Evolutionary conservation across 2,888 invertebrate species (phyloP).

Genomic region (Tiphia femorata): DNA sequence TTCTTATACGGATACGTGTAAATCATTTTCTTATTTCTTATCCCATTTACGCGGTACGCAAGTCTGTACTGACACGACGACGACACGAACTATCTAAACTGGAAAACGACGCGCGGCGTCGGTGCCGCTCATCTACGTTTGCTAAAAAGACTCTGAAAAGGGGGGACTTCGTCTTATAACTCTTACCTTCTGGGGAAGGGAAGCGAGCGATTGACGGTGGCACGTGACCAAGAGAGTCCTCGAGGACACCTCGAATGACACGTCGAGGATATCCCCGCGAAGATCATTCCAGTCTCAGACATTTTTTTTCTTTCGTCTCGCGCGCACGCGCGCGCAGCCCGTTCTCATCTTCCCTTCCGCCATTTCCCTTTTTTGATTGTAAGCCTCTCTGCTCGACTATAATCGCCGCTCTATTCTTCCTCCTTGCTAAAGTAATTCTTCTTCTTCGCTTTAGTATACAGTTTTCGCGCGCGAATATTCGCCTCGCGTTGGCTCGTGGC

Average conservation of each 20-base stretch:
- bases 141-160: constrained; percentile 12
- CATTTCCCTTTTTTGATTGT: constrained; percentile 33
- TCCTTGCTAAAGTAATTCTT: not conserved
- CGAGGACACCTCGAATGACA: no score
- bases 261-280: no score
- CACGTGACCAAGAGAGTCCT: no score
- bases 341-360: not conserved
- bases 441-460: not conserved
- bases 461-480: not conserved
- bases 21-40: not conserved
- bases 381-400: constrained; percentile 28
- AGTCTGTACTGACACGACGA: constrained; percentile 51
- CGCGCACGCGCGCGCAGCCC: not conserved
- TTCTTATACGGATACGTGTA: not conserved
- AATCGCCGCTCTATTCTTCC: not conserved
- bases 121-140: constrained; percentile 38
- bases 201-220: no score
- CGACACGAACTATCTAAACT: constrained; percentile 55
- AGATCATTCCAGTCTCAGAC: no score
- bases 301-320: not conserved
- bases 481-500: no score
- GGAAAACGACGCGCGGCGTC: constrained; percentile 48
- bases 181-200: no score
- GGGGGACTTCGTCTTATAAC: not conserved
- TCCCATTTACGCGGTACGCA: constrained; percentile 31